Percentiles rank a stretch among this genome's conserved stretches.
Conservation (phyloP, 92 coral and sea anemone species). For the Anthopleura xanthogrammica region DNA sequence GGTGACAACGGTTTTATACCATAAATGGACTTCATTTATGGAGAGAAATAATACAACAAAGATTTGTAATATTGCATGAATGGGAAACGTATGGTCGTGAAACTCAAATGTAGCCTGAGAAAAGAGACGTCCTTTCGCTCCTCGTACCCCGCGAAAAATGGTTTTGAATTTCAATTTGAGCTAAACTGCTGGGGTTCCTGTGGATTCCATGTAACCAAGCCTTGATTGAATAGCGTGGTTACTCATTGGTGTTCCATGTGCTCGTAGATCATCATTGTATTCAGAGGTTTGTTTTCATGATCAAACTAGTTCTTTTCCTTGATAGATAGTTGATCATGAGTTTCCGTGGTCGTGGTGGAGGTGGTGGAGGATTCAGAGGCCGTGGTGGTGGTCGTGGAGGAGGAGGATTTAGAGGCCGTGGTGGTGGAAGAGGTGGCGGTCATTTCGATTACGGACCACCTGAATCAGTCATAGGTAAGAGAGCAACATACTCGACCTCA, state of each 20-base stretch:
- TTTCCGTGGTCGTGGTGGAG: slow-evolving; percentile 82
- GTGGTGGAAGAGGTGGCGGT: slow-evolving; percentile 51
- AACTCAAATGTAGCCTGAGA: too few species aligned
- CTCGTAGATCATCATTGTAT: background rate
- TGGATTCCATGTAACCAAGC: slow-evolving; percentile 15
- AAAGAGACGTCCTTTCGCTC: too few species aligned
- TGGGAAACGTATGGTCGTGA: too few species aligned
- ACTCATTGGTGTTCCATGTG: slow-evolving; percentile 39
- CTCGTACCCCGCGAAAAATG: too few species aligned
- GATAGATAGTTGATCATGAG: slow-evolving; percentile 43
- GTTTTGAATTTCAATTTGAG: too few species aligned
- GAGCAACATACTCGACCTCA: too few species aligned
- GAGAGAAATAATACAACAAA: too few species aligned
- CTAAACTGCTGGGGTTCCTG: slow-evolving; percentile 4
- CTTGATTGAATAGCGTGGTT: slow-evolving; percentile 18
- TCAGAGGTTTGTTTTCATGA: slow-evolving; percentile 6
- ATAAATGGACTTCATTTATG: too few species aligned
- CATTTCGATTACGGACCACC: slow-evolving; percentile 86
- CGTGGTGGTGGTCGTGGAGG: slow-evolving; percentile 62
- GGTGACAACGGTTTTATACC: too few species aligned
- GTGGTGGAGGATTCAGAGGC: slow-evolving; percentile 37
- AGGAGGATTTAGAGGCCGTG: slow-evolving; percentile 32
- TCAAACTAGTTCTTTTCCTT: slow-evolving; percentile 2
- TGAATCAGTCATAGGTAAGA: slow-evolving; percentile 76
- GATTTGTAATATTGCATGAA: too few species aligned